phyloP scores from a whole-genome alignment of 2,888 invertebrate species.

The Limenitis camilla region DNA sequence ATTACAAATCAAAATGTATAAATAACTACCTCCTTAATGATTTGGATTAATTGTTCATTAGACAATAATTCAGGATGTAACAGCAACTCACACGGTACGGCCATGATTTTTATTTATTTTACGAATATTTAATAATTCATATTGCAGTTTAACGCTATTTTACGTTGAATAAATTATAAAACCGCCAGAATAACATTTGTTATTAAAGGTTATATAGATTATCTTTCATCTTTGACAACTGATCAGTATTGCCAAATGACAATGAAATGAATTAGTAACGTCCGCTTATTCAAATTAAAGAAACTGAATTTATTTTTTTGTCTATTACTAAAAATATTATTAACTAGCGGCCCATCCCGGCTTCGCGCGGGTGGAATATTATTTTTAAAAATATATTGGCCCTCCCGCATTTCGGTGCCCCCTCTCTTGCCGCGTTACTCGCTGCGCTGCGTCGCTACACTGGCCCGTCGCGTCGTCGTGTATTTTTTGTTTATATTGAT shows the following conservation, averaged over 20 bases:
- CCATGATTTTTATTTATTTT: constrained; percentile 34
- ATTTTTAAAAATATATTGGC: too few relatives aligned
- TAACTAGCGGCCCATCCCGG: too few relatives aligned
- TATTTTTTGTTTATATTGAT: too few relatives aligned
- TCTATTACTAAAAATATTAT: neutral
- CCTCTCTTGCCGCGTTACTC: too few relatives aligned
- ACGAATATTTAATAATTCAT: neutral
- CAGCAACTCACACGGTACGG: constrained; percentile 56
- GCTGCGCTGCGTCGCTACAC: too few relatives aligned
- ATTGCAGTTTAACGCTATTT: neutral
- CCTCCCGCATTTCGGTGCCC: too few relatives aligned
- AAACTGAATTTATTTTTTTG: too few relatives aligned
- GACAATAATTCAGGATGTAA: constrained; percentile 63
- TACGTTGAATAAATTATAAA: neutral
- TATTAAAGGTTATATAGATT: neutral
- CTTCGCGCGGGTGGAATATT: too few relatives aligned
- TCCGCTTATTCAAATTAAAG: too few relatives aligned
- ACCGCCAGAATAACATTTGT: neutral
- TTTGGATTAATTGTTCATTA: constrained; percentile 52
- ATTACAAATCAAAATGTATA: neutral
- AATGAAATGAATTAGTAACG: too few relatives aligned
- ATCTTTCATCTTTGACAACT: neutral
- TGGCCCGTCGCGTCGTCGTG: too few relatives aligned
- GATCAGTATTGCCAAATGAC: neutral
- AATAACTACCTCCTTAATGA: constrained; percentile 53